Evolutionary conservation across 2,113 vertebrate species (phyloP).

Genomic region (Mesitornis unicolor): DNA sequence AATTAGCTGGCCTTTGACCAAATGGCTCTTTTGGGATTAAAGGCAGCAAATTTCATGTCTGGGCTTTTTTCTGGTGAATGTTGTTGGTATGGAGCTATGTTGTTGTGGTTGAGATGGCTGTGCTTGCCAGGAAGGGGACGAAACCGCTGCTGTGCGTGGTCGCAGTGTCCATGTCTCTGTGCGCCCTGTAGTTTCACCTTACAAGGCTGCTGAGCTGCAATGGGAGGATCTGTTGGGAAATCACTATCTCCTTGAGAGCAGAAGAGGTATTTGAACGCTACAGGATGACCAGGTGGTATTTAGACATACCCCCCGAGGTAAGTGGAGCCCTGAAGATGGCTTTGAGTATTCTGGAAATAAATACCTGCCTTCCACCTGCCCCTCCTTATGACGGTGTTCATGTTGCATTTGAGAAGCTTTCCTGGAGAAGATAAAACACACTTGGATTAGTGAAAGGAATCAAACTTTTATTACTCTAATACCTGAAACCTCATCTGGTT

Average conservation of each 20-base stretch:
- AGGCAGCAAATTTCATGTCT: no score
- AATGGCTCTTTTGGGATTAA: not conserved
- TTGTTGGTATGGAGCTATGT: not conserved
- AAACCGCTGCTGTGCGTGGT: not conserved
- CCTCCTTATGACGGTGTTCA: not conserved
- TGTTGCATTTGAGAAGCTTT: not conserved
- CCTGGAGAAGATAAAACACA: not conserved
- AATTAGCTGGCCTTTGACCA: not conserved
- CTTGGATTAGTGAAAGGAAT: not conserved
- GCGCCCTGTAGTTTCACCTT: not conserved
- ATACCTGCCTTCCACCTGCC: not conserved
- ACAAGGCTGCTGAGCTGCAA: not conserved
- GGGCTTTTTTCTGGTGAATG: not conserved
- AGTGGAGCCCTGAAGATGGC: not conserved
- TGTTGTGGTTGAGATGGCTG: not conserved
- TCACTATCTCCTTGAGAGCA: accelerated
- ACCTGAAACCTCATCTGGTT: not conserved
- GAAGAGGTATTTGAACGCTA: not conserved
- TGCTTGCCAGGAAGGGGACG: not conserved
- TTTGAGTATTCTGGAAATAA: not conserved
- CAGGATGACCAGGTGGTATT: not conserved
- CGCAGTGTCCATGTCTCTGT: not conserved
- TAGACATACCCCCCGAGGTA: not conserved
- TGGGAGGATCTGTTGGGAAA: not conserved
- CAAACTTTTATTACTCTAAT: not conserved